Base-by-base conservation (phyloP, 2,888 invertebrate species). In the Altica lythri region DNA sequence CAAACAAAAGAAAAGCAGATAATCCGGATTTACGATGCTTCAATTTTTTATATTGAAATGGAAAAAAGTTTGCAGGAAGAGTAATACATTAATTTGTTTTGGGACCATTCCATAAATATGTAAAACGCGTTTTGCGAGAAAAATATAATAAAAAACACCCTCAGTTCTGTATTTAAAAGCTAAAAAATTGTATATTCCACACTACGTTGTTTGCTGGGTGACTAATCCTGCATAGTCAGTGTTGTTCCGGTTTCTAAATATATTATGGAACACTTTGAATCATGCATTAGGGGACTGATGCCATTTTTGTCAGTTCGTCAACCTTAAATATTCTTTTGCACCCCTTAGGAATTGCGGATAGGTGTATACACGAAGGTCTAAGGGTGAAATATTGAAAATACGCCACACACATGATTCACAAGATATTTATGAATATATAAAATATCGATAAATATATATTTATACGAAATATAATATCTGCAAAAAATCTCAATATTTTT, bases 31-130 rank as follows among this genome's bases (percentile, higher is more conserved):
- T 45, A 45, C 32, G 45, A 45, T 18, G 45, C 45, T 18, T 45
- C 45, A 45, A 45, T 45, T 45, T 45, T 45, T 45, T 32, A 45
- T 45, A 45, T 45, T 45, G 45, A 30, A 45, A 45, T 45, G 45
- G 32, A 45, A 45, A 45, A 40, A 40, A 40, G 6, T 40, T 40
- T 22, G 25, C 17, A 37, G 4, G 37, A 32, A 22, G 40, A 9
- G 40, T 13, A 40, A 40, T 40, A 40, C 13, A 40, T 40, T 40
- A 40, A 40, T 40, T 40, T 40, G 40, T 40, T 40, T 22, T 40
- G 40, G 22, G 6, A 22, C 22, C 40, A 13, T 40, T 22, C 12
- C 22, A 40, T 40, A 40, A 40, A 40, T 40, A 40, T 40, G 40
- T 40, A 40, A 40, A 40, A 17, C 40, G 12, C 22, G 25, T 10